Base-by-base conservation (phyloP, 2,888 invertebrate genomes). In the Cybosia mesomella region DNA sequence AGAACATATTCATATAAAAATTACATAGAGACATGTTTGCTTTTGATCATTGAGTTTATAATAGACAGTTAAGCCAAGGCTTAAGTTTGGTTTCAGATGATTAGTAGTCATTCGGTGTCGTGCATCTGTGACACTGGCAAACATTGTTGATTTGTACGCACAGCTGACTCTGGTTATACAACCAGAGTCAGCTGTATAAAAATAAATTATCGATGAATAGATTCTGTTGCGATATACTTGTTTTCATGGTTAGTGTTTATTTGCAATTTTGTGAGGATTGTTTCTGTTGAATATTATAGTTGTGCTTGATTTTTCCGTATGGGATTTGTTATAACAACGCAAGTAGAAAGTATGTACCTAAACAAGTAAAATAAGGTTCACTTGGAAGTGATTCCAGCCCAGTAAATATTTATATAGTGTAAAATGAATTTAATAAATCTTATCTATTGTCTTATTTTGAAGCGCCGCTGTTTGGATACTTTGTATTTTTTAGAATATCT, bases 81-180 rank as follows among this genome's bases (percentile, higher is more conserved):
- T n/a, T 43, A n/a, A 43, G 49, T 77, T 76, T 81, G 83, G 83
- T 49, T n/a, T 43, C 24, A 43, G 28, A 77, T 77, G 73, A 74
- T 77, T 80, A 77, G 67, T 73, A 77, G 77, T 83, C 71, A 75
- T 70, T 71, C 79, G 77, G 73, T 75, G 75, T 68, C 67, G 74
- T 67, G 73, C 75, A 72, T 74, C 76, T 71, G 68, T 61, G 74
- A 73, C 69, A 65, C 28, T 28, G 61, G 28, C 43, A 61, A 72
- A 73, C 72, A 67, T 67, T 62, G 66, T 71, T 73, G 74, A 75
- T 77, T 74, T 68, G 72, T 66, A 71, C 70, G 49, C 67, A 53
- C 64, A 70, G 28, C 60, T 78, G 74, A 76, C 68, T 78, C 60
- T 66, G 66, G 36, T 70, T 78, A 58, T 64, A 64, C 43, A n/a